Base-by-base conservation (phyloP, 2,888 invertebrate genomes). In the Drosophila neotestacea region DNA sequence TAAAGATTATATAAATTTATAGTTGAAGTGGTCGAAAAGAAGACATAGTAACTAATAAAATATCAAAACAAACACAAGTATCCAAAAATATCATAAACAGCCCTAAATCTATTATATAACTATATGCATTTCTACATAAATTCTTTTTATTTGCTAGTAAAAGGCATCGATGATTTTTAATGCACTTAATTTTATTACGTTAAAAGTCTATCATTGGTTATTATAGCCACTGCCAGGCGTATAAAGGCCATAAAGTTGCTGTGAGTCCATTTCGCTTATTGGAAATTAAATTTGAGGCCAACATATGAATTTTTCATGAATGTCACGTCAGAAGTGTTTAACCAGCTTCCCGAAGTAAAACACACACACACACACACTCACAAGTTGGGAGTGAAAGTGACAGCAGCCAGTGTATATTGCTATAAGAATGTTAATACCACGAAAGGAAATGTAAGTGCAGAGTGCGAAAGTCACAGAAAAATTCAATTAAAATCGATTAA, bases 351-450 rank as follows among this genome's bases (percentile, higher is more conserved):
- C 13, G 51, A n/a, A 44, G 27, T 51, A 41, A 38, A 16, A 32
- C 10, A 4, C 28, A 39, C 38, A 28, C n/a, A 10, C 27, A 39
- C 1, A 22, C 22, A 22, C 22, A 22, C 22, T 22, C 22, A 22
- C 22, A 22, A 22, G 22, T 22, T n/a, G 46, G n/a, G 28, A 39
- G 9, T 11, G 30, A 22, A 44, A 34, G 5, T 22, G 39, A 10
- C 39, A 47, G 50, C 64, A 58, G 39, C 41, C 60, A 66, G 27
- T 44, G 65, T 66, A 69, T 73, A 78, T 79, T 58, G 59, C 55
- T 47, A 54, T 16, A 70, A 76, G 67, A 75, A 69, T 67, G 55
- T 74, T 72, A 73, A 81, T 73, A 55, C 63, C 64, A 50, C 44
- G 13, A 46, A 47, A 42, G 46, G 54, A 54, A 59, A 51, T 61